Evolutionary conservation across 2,888 invertebrate genomes (phyloP).

Genomic region (Abrostola triplasia): DNA sequence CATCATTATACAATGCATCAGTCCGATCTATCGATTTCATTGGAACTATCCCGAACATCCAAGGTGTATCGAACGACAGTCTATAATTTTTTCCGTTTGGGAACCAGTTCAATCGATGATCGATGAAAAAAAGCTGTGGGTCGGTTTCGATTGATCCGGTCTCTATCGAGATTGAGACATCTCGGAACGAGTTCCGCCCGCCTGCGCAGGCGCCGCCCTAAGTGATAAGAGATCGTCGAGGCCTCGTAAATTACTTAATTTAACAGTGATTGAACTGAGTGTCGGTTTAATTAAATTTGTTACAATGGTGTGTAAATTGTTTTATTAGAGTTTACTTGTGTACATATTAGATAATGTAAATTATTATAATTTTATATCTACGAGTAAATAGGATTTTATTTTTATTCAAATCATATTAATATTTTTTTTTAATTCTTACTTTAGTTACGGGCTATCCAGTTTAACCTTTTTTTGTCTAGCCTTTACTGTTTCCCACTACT

Average conservation of each 20-base stretch:
- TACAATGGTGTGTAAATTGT: not conserved
- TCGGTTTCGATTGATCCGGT: constrained; percentile 84
- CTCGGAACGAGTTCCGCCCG: constrained; percentile 81
- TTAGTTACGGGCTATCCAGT: no score
- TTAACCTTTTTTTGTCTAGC: no score
- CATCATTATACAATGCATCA: constrained; percentile 53
- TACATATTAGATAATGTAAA: no score
- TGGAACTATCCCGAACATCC: constrained; percentile 46
- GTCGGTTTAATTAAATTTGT: constrained; percentile 16
- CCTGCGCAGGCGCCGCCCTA: constrained; percentile 64
- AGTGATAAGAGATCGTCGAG: constrained; percentile 58
- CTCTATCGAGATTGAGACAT: constrained; percentile 86
- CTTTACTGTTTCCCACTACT: no score
- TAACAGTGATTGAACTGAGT: constrained; percentile 21
- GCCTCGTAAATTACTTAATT: constrained; percentile 51
- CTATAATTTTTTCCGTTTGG: constrained; percentile 71
- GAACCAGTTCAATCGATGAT: constrained; percentile 82
- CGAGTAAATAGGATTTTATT: no score
- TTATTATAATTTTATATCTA: no score
- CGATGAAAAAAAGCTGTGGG: constrained; percentile 81
- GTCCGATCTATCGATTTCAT: constrained; percentile 60
- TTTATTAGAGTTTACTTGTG: no score
- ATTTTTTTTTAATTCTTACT: no score
- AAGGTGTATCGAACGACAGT: constrained; percentile 54
- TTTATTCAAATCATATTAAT: no score